phyloP scores from a whole-genome alignment of 92 coral and sea anemone species.

The Montipora capitata region DNA sequence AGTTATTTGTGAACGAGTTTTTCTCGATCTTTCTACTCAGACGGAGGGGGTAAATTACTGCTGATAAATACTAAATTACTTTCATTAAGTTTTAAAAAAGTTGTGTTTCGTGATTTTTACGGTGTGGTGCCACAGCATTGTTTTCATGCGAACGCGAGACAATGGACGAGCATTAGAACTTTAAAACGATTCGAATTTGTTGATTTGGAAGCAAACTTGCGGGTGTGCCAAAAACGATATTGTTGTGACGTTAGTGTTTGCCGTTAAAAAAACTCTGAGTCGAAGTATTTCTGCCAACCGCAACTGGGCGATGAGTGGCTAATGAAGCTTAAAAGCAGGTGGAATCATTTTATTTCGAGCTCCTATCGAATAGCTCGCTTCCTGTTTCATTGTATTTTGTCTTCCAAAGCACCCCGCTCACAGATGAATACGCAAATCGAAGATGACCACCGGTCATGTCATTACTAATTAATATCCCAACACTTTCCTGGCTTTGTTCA shows the following conservation, averaged over 20 bases:
- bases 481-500: slow-evolving; percentile 5
- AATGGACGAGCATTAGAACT: neutral
- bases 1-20: neutral
- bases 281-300: neutral
- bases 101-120: slow-evolving; percentile 6
- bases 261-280: neutral
- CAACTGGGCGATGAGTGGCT: neutral
- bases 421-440: slow-evolving; percentile 21
- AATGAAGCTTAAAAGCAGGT: slow-evolving; percentile 22
- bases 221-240: neutral
- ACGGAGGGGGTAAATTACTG: neutral
- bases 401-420: slow-evolving; percentile 3
- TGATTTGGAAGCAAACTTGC: neutral
- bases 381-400: slow-evolving; percentile 52
- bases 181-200: neutral
- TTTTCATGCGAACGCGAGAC: neutral
- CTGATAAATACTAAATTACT: neutral
- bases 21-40: neutral
- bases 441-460: slow-evolving; percentile 44
- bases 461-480: slow-evolving; percentile 52
- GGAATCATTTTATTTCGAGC: slow-evolving; percentile 21
- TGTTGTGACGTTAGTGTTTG: neutral
- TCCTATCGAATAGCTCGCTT: slow-evolving; percentile 21
- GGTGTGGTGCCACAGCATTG: neutral
- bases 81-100: slow-evolving; percentile 15